Percentiles rank a stretch among this genome's conserved stretches.
phyloP scores from a whole-genome alignment of 2,797 vertebrate species.

The Austrolebias charrua region DNA sequence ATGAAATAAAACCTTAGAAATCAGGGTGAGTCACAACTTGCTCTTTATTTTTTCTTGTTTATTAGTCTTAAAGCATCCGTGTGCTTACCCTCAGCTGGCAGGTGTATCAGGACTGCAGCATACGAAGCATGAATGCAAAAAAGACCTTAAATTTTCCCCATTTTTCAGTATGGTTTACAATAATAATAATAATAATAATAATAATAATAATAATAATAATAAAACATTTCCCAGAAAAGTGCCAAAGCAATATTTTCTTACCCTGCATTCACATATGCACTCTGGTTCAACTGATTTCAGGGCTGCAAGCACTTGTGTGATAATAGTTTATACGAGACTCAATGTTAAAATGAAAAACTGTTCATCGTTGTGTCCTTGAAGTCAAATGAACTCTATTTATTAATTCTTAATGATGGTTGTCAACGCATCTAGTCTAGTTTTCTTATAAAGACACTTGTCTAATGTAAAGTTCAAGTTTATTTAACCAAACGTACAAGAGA shows the following conservation, averaged over 20 bases:
- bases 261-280: neutral
- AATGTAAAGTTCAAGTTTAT: neutral
- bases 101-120: neutral
- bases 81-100: neutral
- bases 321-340: neutral
- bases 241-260: neutral
- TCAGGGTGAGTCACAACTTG: neutral
- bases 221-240: neutral
- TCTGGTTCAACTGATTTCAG: neutral
- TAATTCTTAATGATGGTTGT: neutral
- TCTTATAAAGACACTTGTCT: conserved; percentile 1
- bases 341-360: neutral
- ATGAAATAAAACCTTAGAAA: conserved; percentile 9
- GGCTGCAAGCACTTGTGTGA: neutral
- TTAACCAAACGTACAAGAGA: neutral
- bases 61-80: neutral
- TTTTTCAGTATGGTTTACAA: neutral
- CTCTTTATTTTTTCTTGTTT: neutral
- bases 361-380: conserved; percentile 16
- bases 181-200: neutral
- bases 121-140: neutral
- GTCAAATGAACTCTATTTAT: conserved; percentile 10
- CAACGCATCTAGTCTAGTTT: conserved; percentile 7
- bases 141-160: neutral
- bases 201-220: too few relatives aligned